A percentile compares a stretch with the other conserved stretches of the same genome.
Conservation (phyloP, 2,888 invertebrate species). For the Tenthredo amoena region DNA sequence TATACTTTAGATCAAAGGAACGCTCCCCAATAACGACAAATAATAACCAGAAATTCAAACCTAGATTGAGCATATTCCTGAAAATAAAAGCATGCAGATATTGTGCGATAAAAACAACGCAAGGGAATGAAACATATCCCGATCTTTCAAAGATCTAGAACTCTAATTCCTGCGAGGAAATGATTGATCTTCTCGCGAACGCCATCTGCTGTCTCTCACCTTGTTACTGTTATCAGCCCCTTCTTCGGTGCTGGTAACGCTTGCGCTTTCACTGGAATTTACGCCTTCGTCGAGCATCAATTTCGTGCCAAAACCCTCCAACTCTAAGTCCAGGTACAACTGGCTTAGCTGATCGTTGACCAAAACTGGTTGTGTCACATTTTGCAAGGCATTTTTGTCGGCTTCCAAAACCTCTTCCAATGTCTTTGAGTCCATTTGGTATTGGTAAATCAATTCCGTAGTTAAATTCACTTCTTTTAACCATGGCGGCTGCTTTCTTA, state of each 20-base stretch:
- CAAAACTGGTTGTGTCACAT: conserved; percentile 82
- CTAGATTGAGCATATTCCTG: background rate
- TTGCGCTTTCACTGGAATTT: conserved; percentile 80
- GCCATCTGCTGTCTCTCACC: conserved; percentile 66
- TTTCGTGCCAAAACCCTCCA: conserved; percentile 82
- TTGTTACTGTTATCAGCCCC: conserved; percentile 69
- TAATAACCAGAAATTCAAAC: background rate
- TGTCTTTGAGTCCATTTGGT: conserved; percentile 82
- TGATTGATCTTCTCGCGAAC: background rate
- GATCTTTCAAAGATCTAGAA: background rate
- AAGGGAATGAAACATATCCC: background rate
- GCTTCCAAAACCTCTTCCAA: conserved; percentile 82
- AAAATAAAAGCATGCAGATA: conserved; percentile 6
- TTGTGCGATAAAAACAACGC: conserved; percentile 1
- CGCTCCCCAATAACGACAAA: background rate
- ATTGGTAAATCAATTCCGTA: conserved; percentile 85
- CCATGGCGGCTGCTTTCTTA: conserved; percentile 83
- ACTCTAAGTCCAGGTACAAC: conserved; percentile 84
- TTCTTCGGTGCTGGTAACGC: conserved; percentile 72
- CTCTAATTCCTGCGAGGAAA: background rate
- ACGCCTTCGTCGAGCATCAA: conserved; percentile 83
- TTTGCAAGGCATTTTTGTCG: conserved; percentile 81
- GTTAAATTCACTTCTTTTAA: conserved; percentile 84
- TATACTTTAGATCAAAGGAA: background rate
- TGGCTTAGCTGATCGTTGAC: conserved; percentile 88